Evolutionary conservation across 2,888 invertebrate genomes (phyloP), one percentile per base, ranked within the genome.

Genomic region (Drosophila cognata): DNA sequence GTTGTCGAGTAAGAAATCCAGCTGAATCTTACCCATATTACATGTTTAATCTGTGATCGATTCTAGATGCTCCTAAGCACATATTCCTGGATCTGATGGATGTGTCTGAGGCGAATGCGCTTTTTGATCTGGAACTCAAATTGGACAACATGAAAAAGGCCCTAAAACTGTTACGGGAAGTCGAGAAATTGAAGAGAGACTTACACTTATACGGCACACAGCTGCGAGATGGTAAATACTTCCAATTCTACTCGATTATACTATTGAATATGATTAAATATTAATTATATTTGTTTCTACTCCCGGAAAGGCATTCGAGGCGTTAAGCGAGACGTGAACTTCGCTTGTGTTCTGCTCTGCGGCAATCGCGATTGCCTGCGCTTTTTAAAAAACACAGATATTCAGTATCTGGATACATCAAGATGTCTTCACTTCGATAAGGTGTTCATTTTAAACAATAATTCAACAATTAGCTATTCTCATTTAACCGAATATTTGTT

Each of bases 101-200:
- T 87, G 95, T 95, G 88, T 96, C 97, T 3, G 95, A 96, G 91
- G 97, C 97, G 0, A 95, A 96, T 55, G 96, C 97, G 1, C 94
- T 98, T 81, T 95, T 95, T 46, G 95, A 96, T 90, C 94, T 98
- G 50, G 95, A 95, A 82, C 94, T 95, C 69, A 96, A 98, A 91
- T 96, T 97, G 58, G 93, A 94, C 60, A 95, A 95, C 70, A 94
- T 98, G 82, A 95, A 95, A 65, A 93, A 94, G 52, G 96, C 97
- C 76, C 94, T 94, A 82, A 91, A 89, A 0, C 95, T 96, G 90
- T 94, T 98, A 72, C 93, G 93, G 50, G 92, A 93, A 76, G 95
- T 97, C 93, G 95, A 95, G 84, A 91, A 92, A 29, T 94, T 95
- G 74, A 96, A 96, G 4, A 94, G 94, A 71, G 93, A 94, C 71